These are phyloP conservation scores for Chrysolina americana DNA, from an alignment of 2,888 invertebrate species.

Conservation along the genomic window DNA sequence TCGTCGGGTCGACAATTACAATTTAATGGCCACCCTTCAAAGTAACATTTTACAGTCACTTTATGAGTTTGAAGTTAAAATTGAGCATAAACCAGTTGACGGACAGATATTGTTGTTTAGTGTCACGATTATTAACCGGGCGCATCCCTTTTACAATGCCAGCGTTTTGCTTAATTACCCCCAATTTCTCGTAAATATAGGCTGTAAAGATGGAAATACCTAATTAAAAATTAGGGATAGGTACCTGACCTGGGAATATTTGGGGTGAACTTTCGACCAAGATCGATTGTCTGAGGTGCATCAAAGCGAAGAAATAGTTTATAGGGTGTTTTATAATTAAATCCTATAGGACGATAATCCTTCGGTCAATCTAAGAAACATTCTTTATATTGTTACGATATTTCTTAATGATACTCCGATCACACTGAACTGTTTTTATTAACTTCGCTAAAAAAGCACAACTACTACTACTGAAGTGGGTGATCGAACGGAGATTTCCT, in stretches of 20 bases:
- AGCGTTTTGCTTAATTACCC: constrained; percentile 47
- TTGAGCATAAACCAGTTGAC: constrained; percentile 49
- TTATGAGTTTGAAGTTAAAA: constrained; percentile 49
- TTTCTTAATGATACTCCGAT: too few species aligned
- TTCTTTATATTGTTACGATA: too few species aligned
- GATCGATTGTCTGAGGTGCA: neutral
- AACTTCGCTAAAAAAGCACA: too few species aligned
- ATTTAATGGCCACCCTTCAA: constrained; percentile 54
- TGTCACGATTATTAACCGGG: constrained; percentile 51
- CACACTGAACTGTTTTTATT: too few species aligned
- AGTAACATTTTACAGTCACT: constrained; percentile 54
- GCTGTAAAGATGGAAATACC: constrained; percentile 21
- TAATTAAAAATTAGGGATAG: constrained; percentile 28
- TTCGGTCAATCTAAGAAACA: too few species aligned
- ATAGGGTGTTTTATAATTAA: too few species aligned
- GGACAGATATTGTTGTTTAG: constrained; percentile 56
- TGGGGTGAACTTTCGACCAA: neutral
- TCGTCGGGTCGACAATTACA: constrained; percentile 52
- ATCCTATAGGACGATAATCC: too few species aligned
- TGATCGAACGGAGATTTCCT: too few species aligned
- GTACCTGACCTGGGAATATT: constrained; percentile 7
- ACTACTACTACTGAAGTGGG: too few species aligned
- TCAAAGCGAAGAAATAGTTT: neutral
- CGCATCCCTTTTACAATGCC: constrained; percentile 44
- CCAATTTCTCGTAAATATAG: constrained; percentile 45